Evolutionary conservation across 2,888 invertebrate species (phyloP).

Genomic region (Mythimna lalbum): DNA sequence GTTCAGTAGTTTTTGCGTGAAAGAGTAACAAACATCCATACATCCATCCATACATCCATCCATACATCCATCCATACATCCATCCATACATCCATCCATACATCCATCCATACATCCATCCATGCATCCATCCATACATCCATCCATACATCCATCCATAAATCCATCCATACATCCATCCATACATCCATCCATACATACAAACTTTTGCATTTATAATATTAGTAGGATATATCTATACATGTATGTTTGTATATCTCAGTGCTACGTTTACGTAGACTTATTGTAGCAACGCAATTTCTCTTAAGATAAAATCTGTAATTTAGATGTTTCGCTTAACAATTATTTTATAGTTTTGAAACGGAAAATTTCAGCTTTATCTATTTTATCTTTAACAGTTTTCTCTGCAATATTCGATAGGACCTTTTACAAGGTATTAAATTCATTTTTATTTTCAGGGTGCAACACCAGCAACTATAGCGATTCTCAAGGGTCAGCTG

Average conservation of each 20-base stretch:
- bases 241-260: conserved; percentile 8
- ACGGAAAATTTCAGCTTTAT: neutral
- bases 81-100: no score
- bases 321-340: conserved; percentile 13
- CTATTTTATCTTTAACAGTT: neutral
- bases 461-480: conserved; percentile 97
- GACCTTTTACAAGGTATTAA: neutral
- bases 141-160: no score
- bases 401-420: neutral
- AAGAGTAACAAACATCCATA: no score
- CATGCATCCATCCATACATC: no score
- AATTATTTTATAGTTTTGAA: conserved; percentile 1
- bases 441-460: conserved; percentile 88
- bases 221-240: no score
- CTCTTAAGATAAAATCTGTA: conserved; percentile 15
- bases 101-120: no score
- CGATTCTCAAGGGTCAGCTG: conserved; percentile 95
- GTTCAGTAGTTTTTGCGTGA: no score
- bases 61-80: no score
- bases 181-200: no score
- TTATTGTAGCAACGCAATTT: conserved; percentile 48
- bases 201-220: no score
- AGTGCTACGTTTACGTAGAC: conserved; percentile 48
- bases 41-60: no score
- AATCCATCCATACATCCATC: no score